phyloP scores from a whole-genome alignment of 2,888 invertebrate genomes.

The Limnephilus rhombicus region DNA sequence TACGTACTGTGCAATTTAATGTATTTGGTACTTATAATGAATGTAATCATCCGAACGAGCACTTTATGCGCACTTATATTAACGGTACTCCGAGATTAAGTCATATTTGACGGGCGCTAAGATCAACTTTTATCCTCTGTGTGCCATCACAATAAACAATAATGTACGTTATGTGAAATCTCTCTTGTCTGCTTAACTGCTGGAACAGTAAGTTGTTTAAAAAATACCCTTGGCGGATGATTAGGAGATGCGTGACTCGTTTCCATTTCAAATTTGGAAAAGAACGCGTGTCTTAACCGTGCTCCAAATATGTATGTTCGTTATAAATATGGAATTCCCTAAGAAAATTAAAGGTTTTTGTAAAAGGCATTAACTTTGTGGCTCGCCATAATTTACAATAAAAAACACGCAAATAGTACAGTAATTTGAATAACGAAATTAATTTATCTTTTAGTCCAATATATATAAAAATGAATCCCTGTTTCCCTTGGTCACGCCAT shows the following conservation, averaged over 20 bases:
- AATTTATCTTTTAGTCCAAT: too few species aligned
- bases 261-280: too few species aligned
- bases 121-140: not conserved
- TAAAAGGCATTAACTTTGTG: too few species aligned
- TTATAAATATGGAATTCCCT: too few species aligned
- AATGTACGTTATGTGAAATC: not conserved
- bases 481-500: too few species aligned
- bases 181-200: not conserved
- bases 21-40: not conserved
- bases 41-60: constrained; percentile 1
- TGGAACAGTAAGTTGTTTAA: not conserved
- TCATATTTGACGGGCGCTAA: not conserved
- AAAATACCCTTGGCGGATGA: not conserved
- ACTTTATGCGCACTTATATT: not conserved
- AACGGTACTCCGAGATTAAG: not conserved
- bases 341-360: too few species aligned
- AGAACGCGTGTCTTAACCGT: too few species aligned
- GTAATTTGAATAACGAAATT: too few species aligned
- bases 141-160: not conserved
- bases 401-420: too few species aligned
- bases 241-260: not conserved
- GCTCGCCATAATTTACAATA: too few species aligned
- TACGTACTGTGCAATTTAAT: not conserved
- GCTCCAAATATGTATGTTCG: too few species aligned
- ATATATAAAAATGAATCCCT: too few species aligned